Evolutionary conservation across 2,888 invertebrate species (phyloP).

Genomic region (Opisthograptis luteolata): DNA sequence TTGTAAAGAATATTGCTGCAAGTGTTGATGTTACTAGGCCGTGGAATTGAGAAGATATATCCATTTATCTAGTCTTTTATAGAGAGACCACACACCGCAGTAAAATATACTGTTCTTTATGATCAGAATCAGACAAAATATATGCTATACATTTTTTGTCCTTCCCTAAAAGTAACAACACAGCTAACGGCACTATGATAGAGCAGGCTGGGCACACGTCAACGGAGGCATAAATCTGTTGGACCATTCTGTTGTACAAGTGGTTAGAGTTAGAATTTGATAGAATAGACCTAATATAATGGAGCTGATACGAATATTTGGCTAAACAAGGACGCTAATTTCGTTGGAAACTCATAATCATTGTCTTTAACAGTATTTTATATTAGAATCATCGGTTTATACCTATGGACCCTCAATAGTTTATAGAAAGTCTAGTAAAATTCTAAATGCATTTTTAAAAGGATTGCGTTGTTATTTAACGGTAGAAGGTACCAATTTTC

Average conservation of each 20-base stretch:
- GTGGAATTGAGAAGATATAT: constrained; percentile 20
- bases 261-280: constrained; percentile 39
- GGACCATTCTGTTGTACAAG: constrained; percentile 59
- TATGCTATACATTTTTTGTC: not conserved
- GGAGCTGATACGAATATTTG: no score
- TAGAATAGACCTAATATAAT: constrained; percentile 34
- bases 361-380: no score
- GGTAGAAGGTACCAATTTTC: no score
- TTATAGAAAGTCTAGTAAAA: no score
- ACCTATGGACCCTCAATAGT: no score
- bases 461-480: no score
- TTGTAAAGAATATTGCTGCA: constrained; percentile 24
- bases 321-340: no score
- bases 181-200: constrained; percentile 56
- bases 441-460: no score
- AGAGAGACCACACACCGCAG: not conserved
- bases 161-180: constrained; percentile 13
- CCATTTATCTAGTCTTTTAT: not conserved
- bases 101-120: not conserved
- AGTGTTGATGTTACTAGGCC: constrained; percentile 19
- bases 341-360: no score
- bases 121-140: no score
- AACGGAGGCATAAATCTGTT: constrained; percentile 66
- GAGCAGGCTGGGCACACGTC: constrained; percentile 57
- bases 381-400: no score